These are phyloP conservation scores for Passerina amoena DNA, from an alignment of 2,113 vertebrate genomes.

Conservation along the genomic window DNA sequence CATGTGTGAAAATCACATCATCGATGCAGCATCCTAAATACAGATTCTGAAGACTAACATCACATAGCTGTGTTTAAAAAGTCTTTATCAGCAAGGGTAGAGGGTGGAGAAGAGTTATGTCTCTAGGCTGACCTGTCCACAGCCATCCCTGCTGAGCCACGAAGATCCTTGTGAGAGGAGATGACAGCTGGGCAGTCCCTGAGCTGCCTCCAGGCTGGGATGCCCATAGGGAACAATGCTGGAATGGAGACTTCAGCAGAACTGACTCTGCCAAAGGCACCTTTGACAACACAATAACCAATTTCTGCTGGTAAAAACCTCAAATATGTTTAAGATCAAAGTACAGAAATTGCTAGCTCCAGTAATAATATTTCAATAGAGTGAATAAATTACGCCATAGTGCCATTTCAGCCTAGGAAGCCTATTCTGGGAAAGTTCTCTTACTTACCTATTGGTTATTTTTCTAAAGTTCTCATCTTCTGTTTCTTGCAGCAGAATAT, in stretches of 20 bases:
- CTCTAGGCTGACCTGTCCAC: neutral
- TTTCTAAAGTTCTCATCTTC: neutral
- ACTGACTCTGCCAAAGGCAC: neutral
- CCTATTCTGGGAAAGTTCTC: neutral
- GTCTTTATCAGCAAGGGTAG: neutral
- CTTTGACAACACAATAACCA: neutral
- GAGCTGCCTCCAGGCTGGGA: neutral
- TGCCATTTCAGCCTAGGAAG: neutral
- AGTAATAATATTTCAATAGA: neutral
- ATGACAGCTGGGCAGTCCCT: neutral
- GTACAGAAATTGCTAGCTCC: neutral
- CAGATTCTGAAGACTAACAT: neutral
- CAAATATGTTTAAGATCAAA: neutral
- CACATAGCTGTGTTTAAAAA: neutral
- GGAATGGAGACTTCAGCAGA: neutral
- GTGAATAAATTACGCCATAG: neutral
- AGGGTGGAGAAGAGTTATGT: neutral
- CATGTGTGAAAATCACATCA: neutral
- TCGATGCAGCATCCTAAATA: neutral
- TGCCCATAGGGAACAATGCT: neutral
- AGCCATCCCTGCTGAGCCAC: neutral
- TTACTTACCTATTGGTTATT: constrained; percentile 67
- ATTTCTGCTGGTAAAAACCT: neutral
- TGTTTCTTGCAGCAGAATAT: constrained; percentile 38
- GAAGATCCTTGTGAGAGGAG: neutral